phyloP scores from a whole-genome alignment of 2,888 invertebrate species.

The Habrosyne pyritoides region DNA sequence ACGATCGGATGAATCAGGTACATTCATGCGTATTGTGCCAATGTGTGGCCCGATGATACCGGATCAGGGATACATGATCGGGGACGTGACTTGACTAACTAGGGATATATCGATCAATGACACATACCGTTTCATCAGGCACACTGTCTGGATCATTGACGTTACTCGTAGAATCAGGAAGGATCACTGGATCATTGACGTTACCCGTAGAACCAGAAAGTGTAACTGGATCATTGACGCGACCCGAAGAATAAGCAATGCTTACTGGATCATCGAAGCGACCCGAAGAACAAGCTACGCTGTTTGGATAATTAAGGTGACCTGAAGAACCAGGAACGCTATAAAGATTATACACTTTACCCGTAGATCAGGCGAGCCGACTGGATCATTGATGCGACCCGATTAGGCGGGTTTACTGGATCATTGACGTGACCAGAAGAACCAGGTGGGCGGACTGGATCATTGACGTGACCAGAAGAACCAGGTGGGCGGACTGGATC shows the following conservation, averaged over 20 bases:
- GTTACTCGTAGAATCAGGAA: too few species aligned
- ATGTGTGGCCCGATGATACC: not conserved
- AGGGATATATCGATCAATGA: too few species aligned
- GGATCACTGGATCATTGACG: not conserved
- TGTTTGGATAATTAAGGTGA: not conserved
- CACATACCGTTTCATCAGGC: not conserved
- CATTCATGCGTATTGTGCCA: not conserved
- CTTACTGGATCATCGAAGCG: not conserved
- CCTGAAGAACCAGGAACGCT: too few species aligned
- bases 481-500: not conserved
- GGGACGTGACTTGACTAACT: too few species aligned
- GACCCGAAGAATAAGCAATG: not conserved
- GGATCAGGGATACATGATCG: too few species aligned
- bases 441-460: not conserved
- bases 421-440: not conserved
- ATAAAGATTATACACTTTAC: too few species aligned
- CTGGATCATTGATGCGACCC: not conserved
- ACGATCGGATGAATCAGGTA: not conserved
- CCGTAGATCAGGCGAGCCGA: not conserved
- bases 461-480: not conserved
- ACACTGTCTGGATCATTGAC: too few species aligned
- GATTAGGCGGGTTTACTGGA: not conserved
- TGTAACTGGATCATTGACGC: not conserved
- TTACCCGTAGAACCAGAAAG: not conserved
- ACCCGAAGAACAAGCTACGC: not conserved